Conservation (phyloP, 2,797 vertebrate species). For the Spinibarbus caldwelli region DNA sequence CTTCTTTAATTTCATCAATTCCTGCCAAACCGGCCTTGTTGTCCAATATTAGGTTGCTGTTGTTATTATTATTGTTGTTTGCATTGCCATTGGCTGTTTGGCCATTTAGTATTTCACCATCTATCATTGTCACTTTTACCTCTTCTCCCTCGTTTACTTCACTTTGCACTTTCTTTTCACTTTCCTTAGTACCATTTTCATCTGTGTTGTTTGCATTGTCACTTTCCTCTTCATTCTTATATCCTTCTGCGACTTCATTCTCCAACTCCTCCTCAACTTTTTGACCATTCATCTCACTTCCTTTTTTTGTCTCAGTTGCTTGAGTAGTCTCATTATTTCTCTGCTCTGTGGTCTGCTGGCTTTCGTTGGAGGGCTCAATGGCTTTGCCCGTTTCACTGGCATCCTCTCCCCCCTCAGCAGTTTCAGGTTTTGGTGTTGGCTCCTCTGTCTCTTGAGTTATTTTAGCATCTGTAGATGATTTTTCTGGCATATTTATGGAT, state of each 20-base stretch:
- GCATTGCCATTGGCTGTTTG: constrained; percentile 74
- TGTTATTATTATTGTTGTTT: constrained; percentile 85
- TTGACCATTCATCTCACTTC: constrained; percentile 54
- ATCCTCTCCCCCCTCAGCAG: constrained; percentile 28
- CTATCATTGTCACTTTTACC: constrained; percentile 81
- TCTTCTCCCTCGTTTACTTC: constrained; percentile 66
- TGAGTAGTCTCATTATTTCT: constrained; percentile 58
- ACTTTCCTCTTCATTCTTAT: constrained; percentile 67
- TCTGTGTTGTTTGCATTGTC: constrained; percentile 62
- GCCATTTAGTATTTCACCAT: constrained; percentile 68
- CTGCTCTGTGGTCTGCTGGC: constrained; percentile 52
- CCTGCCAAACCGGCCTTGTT: constrained; percentile 49
- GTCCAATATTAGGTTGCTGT: constrained; percentile 58
- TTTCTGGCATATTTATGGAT: constrained; percentile 26
- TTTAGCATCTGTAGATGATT: constrained; percentile 22
- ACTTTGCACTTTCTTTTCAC: constrained; percentile 62
- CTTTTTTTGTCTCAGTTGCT: constrained; percentile 42
- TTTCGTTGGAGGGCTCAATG: constrained; percentile 58
- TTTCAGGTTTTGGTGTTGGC: constrained; percentile 28
- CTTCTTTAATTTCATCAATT: constrained; percentile 47
- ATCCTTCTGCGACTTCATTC: constrained; percentile 54
- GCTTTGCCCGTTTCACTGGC: constrained; percentile 51
- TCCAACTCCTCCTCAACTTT: constrained; percentile 55
- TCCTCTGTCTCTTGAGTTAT: constrained; percentile 32
- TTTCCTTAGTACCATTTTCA: constrained; percentile 43